Evolutionary conservation across 2,113 vertebrate species (phyloP).

Genomic region (Macroglossus sobrinus): DNA sequence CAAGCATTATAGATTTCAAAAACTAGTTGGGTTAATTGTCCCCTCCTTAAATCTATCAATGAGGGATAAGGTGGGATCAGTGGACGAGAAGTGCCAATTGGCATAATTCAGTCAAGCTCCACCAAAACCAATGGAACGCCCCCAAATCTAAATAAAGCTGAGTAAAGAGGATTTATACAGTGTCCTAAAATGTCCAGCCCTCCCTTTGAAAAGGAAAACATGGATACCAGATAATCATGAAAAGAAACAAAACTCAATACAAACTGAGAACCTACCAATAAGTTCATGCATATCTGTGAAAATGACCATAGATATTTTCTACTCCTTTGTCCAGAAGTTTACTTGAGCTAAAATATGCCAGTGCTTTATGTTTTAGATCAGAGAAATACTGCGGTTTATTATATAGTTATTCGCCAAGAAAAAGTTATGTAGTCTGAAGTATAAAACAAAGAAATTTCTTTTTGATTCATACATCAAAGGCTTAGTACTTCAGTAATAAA

Average conservation of each 20-base stretch:
- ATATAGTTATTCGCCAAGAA: background rate
- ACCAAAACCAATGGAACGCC: background rate
- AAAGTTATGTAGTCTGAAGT: background rate
- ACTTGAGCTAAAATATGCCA: background rate
- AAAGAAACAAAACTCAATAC: background rate
- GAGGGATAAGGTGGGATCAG: background rate
- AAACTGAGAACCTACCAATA: background rate
- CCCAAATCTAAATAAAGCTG: background rate
- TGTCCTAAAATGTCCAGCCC: background rate
- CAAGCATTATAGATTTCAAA: background rate
- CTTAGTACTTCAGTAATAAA: background rate
- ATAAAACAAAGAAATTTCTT: conserved; percentile 23
- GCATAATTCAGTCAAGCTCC: background rate
- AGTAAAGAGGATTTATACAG: background rate
- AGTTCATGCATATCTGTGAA: background rate
- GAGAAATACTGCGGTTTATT: background rate
- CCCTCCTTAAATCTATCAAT: fast-evolving
- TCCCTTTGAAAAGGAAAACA: background rate
- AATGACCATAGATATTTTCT: background rate
- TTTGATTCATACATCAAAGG: conserved; percentile 2
- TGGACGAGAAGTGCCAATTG: background rate
- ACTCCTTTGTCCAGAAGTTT: background rate
- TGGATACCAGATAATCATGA: background rate
- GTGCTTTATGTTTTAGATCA: background rate
- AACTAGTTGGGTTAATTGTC: background rate